Conservation (phyloP, 2,797 vertebrate genomes). For the Sparus aurata region DNA sequence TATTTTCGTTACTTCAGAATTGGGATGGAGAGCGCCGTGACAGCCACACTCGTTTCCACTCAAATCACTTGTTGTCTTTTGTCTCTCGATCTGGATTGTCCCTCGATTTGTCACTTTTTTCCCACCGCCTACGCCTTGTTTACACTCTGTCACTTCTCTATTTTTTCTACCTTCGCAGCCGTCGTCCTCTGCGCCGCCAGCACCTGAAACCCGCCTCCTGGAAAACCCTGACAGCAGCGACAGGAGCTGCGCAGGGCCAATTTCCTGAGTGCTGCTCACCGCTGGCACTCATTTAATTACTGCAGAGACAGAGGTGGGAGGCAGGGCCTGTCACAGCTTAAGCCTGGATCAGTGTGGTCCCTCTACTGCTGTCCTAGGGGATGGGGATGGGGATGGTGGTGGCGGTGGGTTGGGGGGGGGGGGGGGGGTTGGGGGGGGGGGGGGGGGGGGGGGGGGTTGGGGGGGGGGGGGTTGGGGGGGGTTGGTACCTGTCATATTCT, state of each 20-base stretch:
- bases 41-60: constrained; percentile 43
- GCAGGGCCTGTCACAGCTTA: constrained; percentile 67
- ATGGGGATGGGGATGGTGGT: background rate
- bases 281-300: constrained; percentile 78
- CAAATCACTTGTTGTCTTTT: constrained; percentile 20
- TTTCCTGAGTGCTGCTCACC: constrained; percentile 81
- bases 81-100: constrained; percentile 29
- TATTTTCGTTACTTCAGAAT: constrained; percentile 18
- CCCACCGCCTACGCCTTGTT: constrained; percentile 15
- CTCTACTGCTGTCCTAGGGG: constrained; percentile 55
- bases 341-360: constrained; percentile 60
- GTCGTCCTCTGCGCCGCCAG: constrained; percentile 14
- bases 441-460: no score
- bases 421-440: background rate
- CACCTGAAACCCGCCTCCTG: constrained; percentile 51
- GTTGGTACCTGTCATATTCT: constrained; percentile 67
- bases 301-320: constrained; percentile 68
- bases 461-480: background rate
- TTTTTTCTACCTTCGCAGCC: constrained; percentile 28
- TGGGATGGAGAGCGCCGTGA: constrained; percentile 25
- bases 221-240: constrained; percentile 53
- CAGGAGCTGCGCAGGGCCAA: constrained; percentile 64
- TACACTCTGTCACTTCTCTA: constrained; percentile 20
- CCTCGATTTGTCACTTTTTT: constrained; percentile 25
- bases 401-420: no score